phyloP scores from a whole-genome alignment of 1,140 invertebrate species.

The Drosophila gunungcola region DNA sequence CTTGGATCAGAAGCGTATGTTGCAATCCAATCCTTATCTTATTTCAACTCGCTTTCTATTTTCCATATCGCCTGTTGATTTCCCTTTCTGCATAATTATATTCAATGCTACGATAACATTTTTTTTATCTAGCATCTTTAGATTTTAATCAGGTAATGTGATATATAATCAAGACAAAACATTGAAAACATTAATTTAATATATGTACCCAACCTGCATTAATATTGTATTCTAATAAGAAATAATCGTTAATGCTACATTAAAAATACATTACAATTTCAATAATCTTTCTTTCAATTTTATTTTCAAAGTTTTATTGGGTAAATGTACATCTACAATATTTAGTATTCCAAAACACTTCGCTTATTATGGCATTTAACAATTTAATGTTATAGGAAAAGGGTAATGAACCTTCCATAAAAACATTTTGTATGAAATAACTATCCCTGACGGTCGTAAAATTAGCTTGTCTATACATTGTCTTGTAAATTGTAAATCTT shows the following conservation, averaged over 20 bases:
- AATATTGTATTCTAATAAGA: too few relatives aligned
- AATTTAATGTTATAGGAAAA: background rate
- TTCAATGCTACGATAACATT: background rate
- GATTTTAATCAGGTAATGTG: background rate
- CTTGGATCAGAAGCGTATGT: conserved; percentile 2
- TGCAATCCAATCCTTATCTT: conserved; percentile 13
- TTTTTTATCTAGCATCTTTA: background rate
- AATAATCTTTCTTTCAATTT: too few relatives aligned
- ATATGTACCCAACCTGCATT: too few relatives aligned
- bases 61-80: conserved; percentile 12
- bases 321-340: background rate
- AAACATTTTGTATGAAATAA: conserved; percentile 4
- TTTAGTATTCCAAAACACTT: background rate
- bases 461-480: conserved; percentile 26
- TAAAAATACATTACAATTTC: too few relatives aligned
- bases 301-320: too few relatives aligned
- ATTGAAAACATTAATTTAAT: background rate
- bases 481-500: conserved; percentile 46
- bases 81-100: conserved; percentile 9
- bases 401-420: conserved; percentile 3
- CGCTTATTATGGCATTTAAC: background rate
- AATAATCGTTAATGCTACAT: too few relatives aligned
- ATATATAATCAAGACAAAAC: background rate
- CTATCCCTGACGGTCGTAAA: conserved; percentile 13
- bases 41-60: conserved; percentile 26